Evolutionary conservation across 2,797 vertebrate genomes (phyloP).

Genomic region (Manis javanica): DNA sequence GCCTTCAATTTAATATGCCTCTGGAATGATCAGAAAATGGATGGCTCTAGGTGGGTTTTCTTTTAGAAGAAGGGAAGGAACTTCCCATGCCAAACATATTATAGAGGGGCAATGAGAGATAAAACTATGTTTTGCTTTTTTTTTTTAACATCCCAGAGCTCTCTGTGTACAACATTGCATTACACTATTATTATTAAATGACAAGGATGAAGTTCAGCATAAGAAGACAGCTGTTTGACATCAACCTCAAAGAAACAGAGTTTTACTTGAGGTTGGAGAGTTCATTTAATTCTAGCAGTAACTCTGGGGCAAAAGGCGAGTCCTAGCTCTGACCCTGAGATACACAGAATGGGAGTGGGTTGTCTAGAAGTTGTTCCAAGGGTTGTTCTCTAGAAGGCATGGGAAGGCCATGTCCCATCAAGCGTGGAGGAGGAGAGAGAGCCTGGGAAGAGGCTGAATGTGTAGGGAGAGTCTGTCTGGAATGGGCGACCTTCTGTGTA

Average conservation of each 20-base stretch:
- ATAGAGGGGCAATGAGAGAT: neutral
- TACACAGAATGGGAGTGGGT: neutral
- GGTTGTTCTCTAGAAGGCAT: neutral
- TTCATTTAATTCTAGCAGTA: neutral
- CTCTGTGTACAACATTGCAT: neutral
- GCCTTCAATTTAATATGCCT: neutral
- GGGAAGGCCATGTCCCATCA: accelerated
- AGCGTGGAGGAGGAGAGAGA: neutral
- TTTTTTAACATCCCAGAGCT: neutral
- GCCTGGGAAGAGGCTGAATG: accelerated
- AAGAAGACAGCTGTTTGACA: neutral
- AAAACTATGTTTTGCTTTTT: neutral
- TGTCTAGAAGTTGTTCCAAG: neutral
- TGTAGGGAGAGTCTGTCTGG: neutral
- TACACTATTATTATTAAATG: neutral
- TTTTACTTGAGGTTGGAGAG: neutral
- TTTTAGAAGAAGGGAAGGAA: neutral
- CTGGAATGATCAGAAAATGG: neutral
- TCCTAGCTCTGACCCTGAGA: neutral
- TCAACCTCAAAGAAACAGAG: neutral
- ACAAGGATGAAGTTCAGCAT: neutral
- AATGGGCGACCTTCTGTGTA: neutral
- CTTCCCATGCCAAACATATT: neutral
- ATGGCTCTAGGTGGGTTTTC: neutral
- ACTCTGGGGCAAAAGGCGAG: neutral